Percentiles rank a stretch among this genome's conserved stretches.
phyloP scores from a whole-genome alignment of 2,888 invertebrate genomes.

The Leptopterna dolabrata region DNA sequence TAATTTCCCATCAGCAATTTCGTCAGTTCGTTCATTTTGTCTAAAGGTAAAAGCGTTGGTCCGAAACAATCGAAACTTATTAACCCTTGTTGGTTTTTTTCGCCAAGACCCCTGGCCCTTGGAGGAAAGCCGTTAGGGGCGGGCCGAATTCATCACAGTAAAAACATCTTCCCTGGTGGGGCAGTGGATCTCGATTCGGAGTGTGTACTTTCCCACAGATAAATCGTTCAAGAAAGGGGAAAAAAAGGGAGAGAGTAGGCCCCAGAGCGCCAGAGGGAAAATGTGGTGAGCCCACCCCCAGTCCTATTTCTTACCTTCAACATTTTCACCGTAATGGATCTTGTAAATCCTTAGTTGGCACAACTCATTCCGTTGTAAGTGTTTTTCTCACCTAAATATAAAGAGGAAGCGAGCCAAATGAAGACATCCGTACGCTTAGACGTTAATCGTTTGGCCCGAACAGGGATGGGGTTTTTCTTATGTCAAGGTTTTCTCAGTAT shows the following conservation, averaged over 20 bases:
- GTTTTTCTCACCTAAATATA: slow-evolving; percentile 33
- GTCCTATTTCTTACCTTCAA: slow-evolving; percentile 1
- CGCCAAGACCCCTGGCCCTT: neutral
- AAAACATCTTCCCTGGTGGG: slow-evolving; percentile 13
- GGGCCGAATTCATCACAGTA: slow-evolving; percentile 20
- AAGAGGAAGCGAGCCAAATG: neutral
- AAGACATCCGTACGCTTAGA: neutral
- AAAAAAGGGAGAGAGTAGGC: neutral
- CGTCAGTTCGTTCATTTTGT: neutral
- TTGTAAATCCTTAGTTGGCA: slow-evolving; percentile 51
- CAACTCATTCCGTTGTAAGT: slow-evolving; percentile 42
- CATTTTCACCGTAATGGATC: slow-evolving; percentile 39
- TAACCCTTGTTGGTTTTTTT: neutral
- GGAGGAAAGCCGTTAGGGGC: neutral
- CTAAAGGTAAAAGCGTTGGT: neutral
- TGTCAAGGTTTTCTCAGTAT: too few species aligned
- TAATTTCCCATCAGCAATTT: too few species aligned
- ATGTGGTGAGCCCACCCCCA: neutral
- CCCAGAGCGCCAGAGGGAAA: neutral
- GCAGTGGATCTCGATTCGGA: slow-evolving; percentile 23
- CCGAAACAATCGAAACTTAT: neutral
- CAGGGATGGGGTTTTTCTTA: neutral
- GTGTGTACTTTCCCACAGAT: slow-evolving; percentile 47
- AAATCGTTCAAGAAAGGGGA: slow-evolving; percentile 35
- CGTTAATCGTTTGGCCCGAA: neutral